These are phyloP conservation scores for Leptodactylus fuscus DNA, from an alignment of 2,113 vertebrate species.

Conservation along the genomic window DNA sequence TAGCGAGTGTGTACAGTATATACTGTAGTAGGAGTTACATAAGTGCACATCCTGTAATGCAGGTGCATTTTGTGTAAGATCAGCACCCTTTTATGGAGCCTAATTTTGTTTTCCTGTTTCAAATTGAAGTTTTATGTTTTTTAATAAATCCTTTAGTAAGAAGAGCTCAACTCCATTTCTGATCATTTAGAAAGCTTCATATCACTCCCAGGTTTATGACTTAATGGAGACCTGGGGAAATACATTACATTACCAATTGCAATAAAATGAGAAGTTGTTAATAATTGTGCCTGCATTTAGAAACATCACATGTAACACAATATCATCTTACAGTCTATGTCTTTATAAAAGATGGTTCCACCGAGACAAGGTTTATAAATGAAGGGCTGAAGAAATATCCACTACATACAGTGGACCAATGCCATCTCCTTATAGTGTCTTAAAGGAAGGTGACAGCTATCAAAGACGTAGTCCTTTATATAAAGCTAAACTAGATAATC, in stretches of 20 bases:
- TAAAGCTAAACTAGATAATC: not conserved
- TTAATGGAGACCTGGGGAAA: slow-evolving; percentile 49
- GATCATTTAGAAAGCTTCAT: slow-evolving; percentile 30
- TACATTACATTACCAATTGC: slow-evolving; percentile 36
- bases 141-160: slow-evolving; percentile 39
- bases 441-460: not conserved
- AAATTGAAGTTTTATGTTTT: slow-evolving; percentile 45
- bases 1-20: not conserved
- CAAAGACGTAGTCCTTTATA: not conserved
- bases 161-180: slow-evolving; percentile 20
- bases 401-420: not conserved
- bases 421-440: not conserved
- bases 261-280: slow-evolving; percentile 41
- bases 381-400: not conserved
- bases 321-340: slow-evolving; percentile 23
- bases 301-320: slow-evolving; percentile 13
- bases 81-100: slow-evolving; percentile 63
- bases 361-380: slow-evolving; percentile 9
- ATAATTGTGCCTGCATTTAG: slow-evolving; percentile 46
- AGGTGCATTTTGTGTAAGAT: slow-evolving; percentile 55
- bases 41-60: slow-evolving; percentile 2
- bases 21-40: too few species aligned
- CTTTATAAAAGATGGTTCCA: slow-evolving; percentile 7
- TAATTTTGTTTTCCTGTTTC: slow-evolving; percentile 18
- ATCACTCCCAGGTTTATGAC: slow-evolving; percentile 31